Percentiles rank a stretch among this genome's conserved stretches.
These are phyloP conservation scores for Platycnemis pennipes DNA, from an alignment of 2,888 invertebrate genomes.

Conservation along the genomic window DNA sequence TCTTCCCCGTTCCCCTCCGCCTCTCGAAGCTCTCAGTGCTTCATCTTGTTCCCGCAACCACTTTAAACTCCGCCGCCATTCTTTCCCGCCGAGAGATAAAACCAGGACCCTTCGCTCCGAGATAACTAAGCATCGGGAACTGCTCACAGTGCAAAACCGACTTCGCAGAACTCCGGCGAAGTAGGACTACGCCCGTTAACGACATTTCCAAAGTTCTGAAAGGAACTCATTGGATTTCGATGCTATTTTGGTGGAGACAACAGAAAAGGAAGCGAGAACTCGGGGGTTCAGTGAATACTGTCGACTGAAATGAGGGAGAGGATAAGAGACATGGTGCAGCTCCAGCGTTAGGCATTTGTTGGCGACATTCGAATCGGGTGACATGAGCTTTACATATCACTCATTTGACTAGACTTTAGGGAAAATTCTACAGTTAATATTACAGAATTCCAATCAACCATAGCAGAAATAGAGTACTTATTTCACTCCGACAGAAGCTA, in stretches of 20 bases:
- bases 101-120: background rate
- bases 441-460: too few species aligned
- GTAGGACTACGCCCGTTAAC: background rate
- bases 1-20: background rate
- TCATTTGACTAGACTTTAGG: too few species aligned
- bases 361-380: background rate
- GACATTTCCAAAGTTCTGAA: background rate
- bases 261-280: background rate
- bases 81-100: background rate
- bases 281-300: background rate
- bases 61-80: slow-evolving; percentile 2
- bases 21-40: background rate
- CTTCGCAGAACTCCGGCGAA: background rate
- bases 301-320: background rate
- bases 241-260: background rate
- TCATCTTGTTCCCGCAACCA: background rate
- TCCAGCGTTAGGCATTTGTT: background rate
- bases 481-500: too few species aligned
- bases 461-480: too few species aligned
- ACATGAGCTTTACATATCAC: too few species aligned
- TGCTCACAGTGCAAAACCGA: background rate
- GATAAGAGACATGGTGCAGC: background rate
- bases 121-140: slow-evolving; percentile 13
- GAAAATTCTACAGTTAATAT: too few species aligned
- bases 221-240: background rate